Evolutionary conservation across 2,888 invertebrate species (phyloP), one percentile per base, ranked within the genome.

Genomic region (Uropetala carovei): DNA sequence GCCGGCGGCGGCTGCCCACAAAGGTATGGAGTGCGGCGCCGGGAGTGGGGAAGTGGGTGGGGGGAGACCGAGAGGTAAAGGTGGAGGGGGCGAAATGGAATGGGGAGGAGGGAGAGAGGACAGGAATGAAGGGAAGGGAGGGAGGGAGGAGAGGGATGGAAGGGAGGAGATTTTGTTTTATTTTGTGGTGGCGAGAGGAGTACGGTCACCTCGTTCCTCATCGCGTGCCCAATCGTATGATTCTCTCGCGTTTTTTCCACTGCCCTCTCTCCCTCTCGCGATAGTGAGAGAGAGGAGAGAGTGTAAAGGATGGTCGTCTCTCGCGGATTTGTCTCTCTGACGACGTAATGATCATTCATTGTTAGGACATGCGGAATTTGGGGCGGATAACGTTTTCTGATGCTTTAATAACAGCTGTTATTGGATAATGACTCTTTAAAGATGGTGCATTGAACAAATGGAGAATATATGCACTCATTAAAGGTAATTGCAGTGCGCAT

Each of bases 1-100:
- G 89, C 89, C 60, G 89, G 64, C 89, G 89, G 89, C 56, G 13
- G 60, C 43, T 30, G 64, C 30, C 89, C 89, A 68, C 89, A 89
- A 89, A 89, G 83, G 83, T 56, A 64, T 56, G 43, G 89, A 56
- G 30, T 22, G 82, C 68, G n/a, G 82, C 82, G 14, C 27, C 27
- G 43, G 82, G 59, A 27, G 83, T 18, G 18, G 56, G 83, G 56
- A 56, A 11, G 43, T 11, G n/a, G n/a, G 56, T 14, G 18, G 56
- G 56, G 83, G 83, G n/a, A n/a, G n/a, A n/a, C n/a, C 56, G 11
- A 27, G 83, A 83, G 83, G 83, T 43, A 43, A 83, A 43, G 83
- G 14, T 5, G 59, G 14, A 16, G 16, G 16, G 56, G 13, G 56
- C 18, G 83, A 43, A 18, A 83, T 4, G 57, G n/a, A 56, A 30